Base-by-base conservation (phyloP, 2,113 vertebrate species). In the Suncus etruscus region DNA sequence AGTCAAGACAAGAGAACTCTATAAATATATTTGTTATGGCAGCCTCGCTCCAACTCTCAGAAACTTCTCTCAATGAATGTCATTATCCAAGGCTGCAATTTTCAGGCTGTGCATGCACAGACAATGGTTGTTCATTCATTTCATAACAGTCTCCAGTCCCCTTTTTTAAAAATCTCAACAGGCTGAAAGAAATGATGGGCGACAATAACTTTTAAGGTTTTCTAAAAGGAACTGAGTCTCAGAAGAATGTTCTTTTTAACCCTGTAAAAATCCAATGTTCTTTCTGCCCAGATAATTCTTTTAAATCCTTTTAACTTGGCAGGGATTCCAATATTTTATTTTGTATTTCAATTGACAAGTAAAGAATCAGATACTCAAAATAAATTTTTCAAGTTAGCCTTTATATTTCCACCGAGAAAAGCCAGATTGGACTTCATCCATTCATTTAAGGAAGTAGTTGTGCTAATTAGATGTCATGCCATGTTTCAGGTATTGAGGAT, bases 11-110 rank as follows among this genome's bases (percentile, higher is more conserved):
- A 94, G 93, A 92, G 83, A 88, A 66, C 69, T 66, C 86, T 94
- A 90, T 90, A 95, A 94, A 95, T 93, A 90, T 31, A 94, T 86
- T 93, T 89, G 76, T 81, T 80, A 47, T 70, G 94, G 86, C 86
- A 91, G 88, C 82, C 85, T 88, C 93, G 65, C 73, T 47, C 68
- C 32, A 92, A 75, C 68, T 83, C 93, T 88, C 25, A 61, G 92
- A 75, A 91, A 90, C 72, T 89, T 89, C 91, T 88, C 83, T 86
- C 88, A 20, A 74, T 94, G 95, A 93, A 93, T 74, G 80, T 29
- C 54, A 85, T 93, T 95, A 94, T 83, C 83, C 73, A 91, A 86
- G 77, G 45, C 86, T 86, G 86, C 69, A 76, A 80, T 85, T 94
- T 91, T 90, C 92, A 94, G 78, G 4, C 87, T 27, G 51, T 61